Conservation (phyloP, 2,888 invertebrate genomes). For the Phaonia tiefii region DNA sequence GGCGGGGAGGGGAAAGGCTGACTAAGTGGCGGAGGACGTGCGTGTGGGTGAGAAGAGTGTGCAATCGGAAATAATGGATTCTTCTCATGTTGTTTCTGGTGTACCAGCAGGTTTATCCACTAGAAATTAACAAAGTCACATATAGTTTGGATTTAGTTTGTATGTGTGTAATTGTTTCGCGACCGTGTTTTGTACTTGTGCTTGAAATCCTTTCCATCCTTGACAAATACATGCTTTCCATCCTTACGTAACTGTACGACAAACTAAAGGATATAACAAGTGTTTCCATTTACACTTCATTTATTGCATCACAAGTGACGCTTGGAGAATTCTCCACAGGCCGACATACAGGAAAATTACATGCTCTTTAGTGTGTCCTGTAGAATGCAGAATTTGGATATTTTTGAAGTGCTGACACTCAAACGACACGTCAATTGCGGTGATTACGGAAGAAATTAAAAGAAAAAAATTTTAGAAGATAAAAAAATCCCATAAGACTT, state of each 20-base stretch:
- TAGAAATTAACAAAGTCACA: constrained; percentile 48
- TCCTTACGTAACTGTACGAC: background rate
- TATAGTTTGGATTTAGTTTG: constrained; percentile 1
- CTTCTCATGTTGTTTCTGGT: background rate
- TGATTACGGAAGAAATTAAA: too few species aligned
- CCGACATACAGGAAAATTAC: too few species aligned
- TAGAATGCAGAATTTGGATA: too few species aligned
- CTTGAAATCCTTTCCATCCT: too few species aligned
- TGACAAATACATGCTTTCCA: constrained; percentile 12
- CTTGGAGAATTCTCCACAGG: background rate
- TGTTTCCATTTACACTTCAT: constrained; percentile 52
- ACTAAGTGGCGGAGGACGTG: background rate
- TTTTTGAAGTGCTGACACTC: too few species aligned
- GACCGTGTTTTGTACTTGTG: background rate
- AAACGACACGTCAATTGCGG: too few species aligned
- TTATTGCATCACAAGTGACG: constrained; percentile 14
- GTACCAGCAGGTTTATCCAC: constrained; percentile 29
- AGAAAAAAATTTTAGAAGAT: too few species aligned
- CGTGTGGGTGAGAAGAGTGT: background rate
- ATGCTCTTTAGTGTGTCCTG: too few species aligned
- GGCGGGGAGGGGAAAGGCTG: background rate
- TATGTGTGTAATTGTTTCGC: background rate
- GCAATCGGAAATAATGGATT: constrained; percentile 17
- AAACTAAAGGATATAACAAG: constrained; percentile 6
- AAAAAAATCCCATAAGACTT: too few species aligned